Percentiles rank a stretch among this genome's conserved stretches.
phyloP scores from a whole-genome alignment of 2,888 invertebrate species.

The Eupithecia insigniata region DNA sequence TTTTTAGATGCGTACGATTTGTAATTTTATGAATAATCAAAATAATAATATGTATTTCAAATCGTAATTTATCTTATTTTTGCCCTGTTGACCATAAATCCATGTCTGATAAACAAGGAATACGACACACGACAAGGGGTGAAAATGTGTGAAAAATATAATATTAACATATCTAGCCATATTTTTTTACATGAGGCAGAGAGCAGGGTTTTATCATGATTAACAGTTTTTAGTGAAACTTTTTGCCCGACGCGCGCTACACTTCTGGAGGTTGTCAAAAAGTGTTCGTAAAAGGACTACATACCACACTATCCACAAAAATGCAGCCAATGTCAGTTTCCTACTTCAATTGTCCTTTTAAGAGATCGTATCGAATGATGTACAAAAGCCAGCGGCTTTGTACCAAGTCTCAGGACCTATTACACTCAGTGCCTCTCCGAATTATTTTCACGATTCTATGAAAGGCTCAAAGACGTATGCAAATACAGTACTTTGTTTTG shows the following conservation, averaged over 20 bases:
- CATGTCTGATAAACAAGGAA: no score
- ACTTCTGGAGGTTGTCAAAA: neutral
- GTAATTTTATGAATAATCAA: no score
- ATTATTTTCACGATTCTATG: slow-evolving; percentile 46
- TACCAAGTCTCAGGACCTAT: slow-evolving; percentile 50
- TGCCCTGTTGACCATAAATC: no score
- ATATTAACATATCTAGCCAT: neutral
- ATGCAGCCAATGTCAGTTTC: neutral
- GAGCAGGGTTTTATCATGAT: neutral
- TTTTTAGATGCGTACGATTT: slow-evolving; percentile 16
- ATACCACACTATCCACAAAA: neutral
- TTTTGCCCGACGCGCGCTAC: neutral
- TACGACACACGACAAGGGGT: neutral
- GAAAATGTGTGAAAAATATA: neutral
- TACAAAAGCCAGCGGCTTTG: slow-evolving; percentile 19
- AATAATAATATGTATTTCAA: neutral
- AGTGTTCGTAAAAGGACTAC: no score
- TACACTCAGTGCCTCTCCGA: slow-evolving; percentile 51
- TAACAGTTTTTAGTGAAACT: neutral
- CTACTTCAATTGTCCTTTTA: no score
- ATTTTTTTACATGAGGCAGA: no score
- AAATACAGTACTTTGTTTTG: slow-evolving; percentile 43
- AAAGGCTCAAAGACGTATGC: slow-evolving; percentile 43
- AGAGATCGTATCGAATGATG: slow-evolving; percentile 15
- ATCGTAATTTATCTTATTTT: neutral